phyloP scores from a whole-genome alignment of 2,113 vertebrate species.

The Smithornis capensis region DNA sequence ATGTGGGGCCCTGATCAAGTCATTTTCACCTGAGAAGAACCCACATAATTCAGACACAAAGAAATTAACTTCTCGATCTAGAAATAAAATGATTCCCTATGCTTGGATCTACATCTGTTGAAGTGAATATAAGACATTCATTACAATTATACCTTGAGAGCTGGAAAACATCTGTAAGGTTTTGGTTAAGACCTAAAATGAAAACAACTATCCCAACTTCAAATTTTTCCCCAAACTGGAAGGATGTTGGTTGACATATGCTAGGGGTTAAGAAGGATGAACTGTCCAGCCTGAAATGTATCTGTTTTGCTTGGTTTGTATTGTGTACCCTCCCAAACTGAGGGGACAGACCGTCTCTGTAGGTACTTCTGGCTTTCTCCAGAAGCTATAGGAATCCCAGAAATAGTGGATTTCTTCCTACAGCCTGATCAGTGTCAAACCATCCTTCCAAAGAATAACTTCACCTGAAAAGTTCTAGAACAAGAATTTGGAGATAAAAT shows the following conservation, averaged over 20 bases:
- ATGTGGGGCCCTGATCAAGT: neutral
- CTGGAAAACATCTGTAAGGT: neutral
- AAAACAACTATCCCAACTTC: neutral
- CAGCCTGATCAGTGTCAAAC: neutral
- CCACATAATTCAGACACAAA: neutral
- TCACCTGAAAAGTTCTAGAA: neutral
- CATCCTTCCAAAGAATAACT: neutral
- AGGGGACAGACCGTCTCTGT: neutral
- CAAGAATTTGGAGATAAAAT: neutral
- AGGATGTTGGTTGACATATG: neutral
- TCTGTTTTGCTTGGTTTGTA: neutral
- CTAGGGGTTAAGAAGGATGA: neutral
- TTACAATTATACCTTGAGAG: neutral
- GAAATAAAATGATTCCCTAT: neutral
- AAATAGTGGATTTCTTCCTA: neutral
- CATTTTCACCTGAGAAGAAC: neutral
- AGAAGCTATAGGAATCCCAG: neutral
- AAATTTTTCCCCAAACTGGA: neutral
- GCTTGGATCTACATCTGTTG: neutral
- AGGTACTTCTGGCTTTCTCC: neutral
- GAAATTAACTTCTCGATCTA: neutral
- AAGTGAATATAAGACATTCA: neutral
- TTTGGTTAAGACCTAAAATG: neutral
- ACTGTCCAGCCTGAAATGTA: neutral
- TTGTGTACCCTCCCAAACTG: neutral